Evolutionary conservation across 2,888 invertebrate species (phyloP), one percentile per base, ranked within the genome.

Genomic region (Ichneumoninae sp.): DNA sequence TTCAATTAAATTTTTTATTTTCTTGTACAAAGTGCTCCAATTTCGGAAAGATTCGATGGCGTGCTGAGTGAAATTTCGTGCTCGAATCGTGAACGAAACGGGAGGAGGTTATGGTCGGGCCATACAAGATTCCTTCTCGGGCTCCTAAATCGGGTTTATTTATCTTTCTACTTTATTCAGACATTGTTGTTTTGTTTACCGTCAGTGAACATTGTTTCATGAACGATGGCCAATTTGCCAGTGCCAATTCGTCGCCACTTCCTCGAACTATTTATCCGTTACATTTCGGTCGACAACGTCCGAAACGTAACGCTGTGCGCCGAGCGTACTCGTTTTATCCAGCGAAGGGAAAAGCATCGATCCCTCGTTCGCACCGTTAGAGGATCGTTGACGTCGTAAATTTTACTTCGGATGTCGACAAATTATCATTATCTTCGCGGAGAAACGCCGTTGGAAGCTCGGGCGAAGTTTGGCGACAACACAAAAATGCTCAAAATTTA

Each of bases 171-270:
- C 22, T 4, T 22, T 26, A 26, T 57, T 57, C 57, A 26, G 26
- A 22, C 57, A 26, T 74, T 47, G 10, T 47, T 22, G 22, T 16
- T 57, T 40, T 57, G 22, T 87, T 90, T 91, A 91, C 90, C 91
- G 90, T 91, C 89, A 84, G 90, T 90, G 87, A 89, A 90, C 89
- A 90, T 89, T 81, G 88, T 89, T 77, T 54, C 33, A 69, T 77
- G 52, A 77, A 77, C 76, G 66, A 66, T 80, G 22, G 73, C 70
- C 68, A 77, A 74, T 50, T 65, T 47, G 60, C 19, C 26, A 26
- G 30, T 81, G 83, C 71, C 70, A 82, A 73, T 77, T 33, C 47
- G 50, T 44, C 47, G 47, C 26, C 57, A 40, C 66, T 47, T 54
- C 54, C 44, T 63, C 36, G 60, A 47, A 40, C 16, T 57, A 13